These are phyloP conservation scores for Labeo rohita DNA, from an alignment of 2,113 vertebrate genomes.

Conservation along the genomic window DNA sequence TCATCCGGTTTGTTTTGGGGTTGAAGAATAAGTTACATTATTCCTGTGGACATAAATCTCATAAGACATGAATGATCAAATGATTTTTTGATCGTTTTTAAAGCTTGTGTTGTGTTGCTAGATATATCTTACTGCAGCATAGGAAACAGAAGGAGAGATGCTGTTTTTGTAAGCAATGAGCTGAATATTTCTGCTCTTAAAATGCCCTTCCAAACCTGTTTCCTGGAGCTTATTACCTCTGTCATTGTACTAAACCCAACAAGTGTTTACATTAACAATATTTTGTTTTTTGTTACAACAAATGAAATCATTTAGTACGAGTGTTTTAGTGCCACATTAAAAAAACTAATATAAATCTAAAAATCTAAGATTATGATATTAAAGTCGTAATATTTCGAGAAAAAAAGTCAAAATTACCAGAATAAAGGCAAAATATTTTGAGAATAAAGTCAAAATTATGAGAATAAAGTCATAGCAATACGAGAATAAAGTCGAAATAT, in stretches of 20 bases:
- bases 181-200: neutral
- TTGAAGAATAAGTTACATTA: neutral
- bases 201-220: neutral
- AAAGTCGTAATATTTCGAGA: too few relatives aligned
- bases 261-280: neutral
- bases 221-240: neutral
- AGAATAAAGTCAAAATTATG: too few relatives aligned
- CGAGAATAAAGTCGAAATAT: too few relatives aligned
- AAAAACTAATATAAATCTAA: too few relatives aligned
- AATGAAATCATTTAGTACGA: neutral
- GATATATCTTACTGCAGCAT: neutral
- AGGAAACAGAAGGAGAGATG: neutral
- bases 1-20: neutral
- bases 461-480: too few relatives aligned
- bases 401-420: too few relatives aligned
- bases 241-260: too few relatives aligned
- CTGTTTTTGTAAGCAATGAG: neutral
- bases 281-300: neutral
- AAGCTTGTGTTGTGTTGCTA: neutral
- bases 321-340: too few relatives aligned
- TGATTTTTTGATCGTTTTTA: neutral
- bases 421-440: too few relatives aligned
- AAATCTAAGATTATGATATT: too few relatives aligned
- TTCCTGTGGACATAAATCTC: neutral
- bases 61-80: neutral